Base-by-base conservation (phyloP, 2,797 vertebrate genomes). In the Crocodylus rhombifer region DNA sequence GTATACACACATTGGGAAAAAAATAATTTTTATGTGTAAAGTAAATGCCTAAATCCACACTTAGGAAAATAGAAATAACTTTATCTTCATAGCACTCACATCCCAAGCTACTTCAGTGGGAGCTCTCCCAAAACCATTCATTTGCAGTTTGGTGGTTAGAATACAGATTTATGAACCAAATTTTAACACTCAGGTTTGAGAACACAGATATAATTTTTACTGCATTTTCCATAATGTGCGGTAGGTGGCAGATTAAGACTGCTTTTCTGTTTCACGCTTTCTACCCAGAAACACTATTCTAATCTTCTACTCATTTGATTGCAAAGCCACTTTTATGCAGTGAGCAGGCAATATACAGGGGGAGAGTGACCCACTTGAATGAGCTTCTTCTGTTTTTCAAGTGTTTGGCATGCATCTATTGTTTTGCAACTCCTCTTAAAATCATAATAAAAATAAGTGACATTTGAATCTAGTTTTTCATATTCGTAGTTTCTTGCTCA, bases 221-320 rank as follows among this genome's bases (percentile, higher is more conserved):
- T 90, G 84, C 61, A 1, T 4, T 74, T 83, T 16, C 60, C 74
- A 3, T 79, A 5, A 3, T 12, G 61, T 65, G 82, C 96, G 91
- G 86, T 76, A 95, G 96, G 56, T 42, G 96, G 95, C 96, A 88
- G 76, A 1, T 77, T 77, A 30, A 58, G 71, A 89, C 60, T 60
- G 12, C 7, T 33, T 83, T 80, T 21, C 10, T 51, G 23, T 51
- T 26, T 73, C 36, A 83, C 74, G n/a, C 17, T 80, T 84, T 28
- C 11, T 55, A 18, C n/a, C 55, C 10, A 15, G 7, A 18, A 28
- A 71, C 67, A 71, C 25, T 42, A 14, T 73, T 73, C 36, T 73
- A 25, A 23, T 51, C 36, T 42, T 71, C 33, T 73, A 51, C 42
- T 51, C 42, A 51, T 23, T 51, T 73, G 23, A 8, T 23, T 73